phyloP scores from a whole-genome alignment of 2,797 vertebrate genomes.

The Spondyliosoma cantharus region DNA sequence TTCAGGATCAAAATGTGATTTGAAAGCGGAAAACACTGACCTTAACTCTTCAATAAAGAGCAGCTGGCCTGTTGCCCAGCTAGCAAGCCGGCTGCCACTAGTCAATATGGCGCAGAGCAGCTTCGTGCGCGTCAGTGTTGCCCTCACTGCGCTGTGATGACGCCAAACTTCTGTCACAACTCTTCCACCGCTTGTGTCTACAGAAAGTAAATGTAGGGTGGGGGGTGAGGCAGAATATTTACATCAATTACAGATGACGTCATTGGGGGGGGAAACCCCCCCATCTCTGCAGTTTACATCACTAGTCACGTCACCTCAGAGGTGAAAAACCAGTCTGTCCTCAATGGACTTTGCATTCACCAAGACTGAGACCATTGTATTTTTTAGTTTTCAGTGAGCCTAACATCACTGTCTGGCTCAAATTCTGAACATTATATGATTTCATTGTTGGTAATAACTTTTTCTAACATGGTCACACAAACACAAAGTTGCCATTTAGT shows the following conservation, averaged over 20 bases:
- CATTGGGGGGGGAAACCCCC: background rate
- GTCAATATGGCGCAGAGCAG: conserved; percentile 54
- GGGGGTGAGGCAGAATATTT: background rate
- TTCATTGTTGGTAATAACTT: background rate
- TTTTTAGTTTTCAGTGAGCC: background rate
- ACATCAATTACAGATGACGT: conserved; percentile 4
- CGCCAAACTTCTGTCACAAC: background rate
- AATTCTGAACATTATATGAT: background rate
- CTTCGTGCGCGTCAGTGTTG: conserved; percentile 51
- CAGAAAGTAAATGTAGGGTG: background rate
- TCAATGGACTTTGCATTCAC: conserved; percentile 24
- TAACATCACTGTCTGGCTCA: background rate
- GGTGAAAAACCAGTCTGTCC: conserved; percentile 52
- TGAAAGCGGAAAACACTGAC: conserved; percentile 38
- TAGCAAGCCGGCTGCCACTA: conserved; percentile 60
- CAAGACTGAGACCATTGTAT: background rate
- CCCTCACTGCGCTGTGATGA: conserved; percentile 28
- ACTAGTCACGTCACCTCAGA: background rate
- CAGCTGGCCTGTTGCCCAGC: conserved; percentile 8
- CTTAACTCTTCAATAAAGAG: conserved; percentile 41
- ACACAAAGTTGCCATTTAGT: background rate
- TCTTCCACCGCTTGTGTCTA: background rate
- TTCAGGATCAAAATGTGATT: accelerated
- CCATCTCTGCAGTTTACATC: conserved; percentile 7
- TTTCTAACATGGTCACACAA: background rate